A percentile compares a stretch with the other conserved stretches of the same genome.
phyloP scores from a whole-genome alignment of 2,113 vertebrate genomes.

The Aphyosemion australe region DNA sequence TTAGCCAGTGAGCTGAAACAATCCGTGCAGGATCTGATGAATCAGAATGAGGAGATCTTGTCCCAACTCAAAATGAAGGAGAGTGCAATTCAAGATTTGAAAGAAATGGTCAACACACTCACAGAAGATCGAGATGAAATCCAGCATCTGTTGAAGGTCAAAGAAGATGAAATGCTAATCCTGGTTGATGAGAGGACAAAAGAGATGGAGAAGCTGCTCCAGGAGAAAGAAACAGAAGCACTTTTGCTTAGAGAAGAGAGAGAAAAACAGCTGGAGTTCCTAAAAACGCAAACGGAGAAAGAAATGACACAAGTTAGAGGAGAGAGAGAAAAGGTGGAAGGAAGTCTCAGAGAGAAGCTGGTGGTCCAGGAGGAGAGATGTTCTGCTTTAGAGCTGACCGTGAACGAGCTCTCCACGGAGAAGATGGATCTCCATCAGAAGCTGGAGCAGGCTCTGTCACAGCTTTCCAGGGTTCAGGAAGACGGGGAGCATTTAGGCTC shows the following conservation, averaged over 20 bases:
- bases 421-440: conserved; percentile 76
- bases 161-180: conserved; percentile 69
- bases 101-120: conserved; percentile 70
- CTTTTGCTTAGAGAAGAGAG: conserved; percentile 29
- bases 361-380: conserved; percentile 54
- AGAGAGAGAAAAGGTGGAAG: conserved; percentile 42
- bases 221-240: conserved; percentile 46
- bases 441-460: conserved; percentile 72
- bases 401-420: conserved; percentile 63
- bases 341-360: conserved; percentile 70
- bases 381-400: conserved; percentile 69
- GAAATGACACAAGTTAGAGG: conserved; percentile 41
- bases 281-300: conserved; percentile 67
- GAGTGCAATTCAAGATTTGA: conserved; percentile 73
- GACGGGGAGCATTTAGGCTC: conserved; percentile 62
- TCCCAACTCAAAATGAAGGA: conserved; percentile 79
- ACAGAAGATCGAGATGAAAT: conserved; percentile 73
- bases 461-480: conserved; percentile 67
- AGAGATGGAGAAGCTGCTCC: conserved; percentile 37
- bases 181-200: conserved; percentile 64
- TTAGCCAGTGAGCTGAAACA: conserved; percentile 64
- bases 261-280: conserved; percentile 26
- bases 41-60: conserved; percentile 76
- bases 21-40: conserved; percentile 74
- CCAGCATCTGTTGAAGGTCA: conserved; percentile 69